Evolutionary conservation across 2,113 vertebrate species (phyloP), one percentile per base, ranked within the genome.

Genomic region (Sapayoa aenigma): DNA sequence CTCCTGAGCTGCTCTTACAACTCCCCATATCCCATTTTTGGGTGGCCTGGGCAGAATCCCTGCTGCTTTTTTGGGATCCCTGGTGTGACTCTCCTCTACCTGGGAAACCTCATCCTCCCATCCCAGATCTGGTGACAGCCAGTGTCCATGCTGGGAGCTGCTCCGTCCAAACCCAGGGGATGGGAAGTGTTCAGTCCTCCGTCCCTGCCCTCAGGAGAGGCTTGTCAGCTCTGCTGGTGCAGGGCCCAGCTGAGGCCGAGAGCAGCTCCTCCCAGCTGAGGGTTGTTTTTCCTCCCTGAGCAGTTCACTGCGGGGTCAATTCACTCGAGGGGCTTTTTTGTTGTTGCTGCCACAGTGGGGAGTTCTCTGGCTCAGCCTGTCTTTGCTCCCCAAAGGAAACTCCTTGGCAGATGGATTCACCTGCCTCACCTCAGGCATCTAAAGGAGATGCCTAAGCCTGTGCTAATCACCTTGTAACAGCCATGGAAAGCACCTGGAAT

Each of bases 241-340:
- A 44, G 85, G 81, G 75, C 7, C 4, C 1, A 0, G 53, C 1
- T 19, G 81, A 56, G 1, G 12, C 37, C 31, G 78, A 49, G 11
- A 89, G 65, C 83, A 93, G 86, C 93, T 84, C 2, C 87, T 84
- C 68, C 41, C 4, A 33, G 5, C 47, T 41, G 49, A 50, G 1
- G 53, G 44, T 18, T 55, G 16, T 44, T 66, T 76, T 68, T 62
- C 2, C 33, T 79, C 62, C 25, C 62, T 2, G 2, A 44, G 20
- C 13, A 56, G 95, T 96, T 95, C 92, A 83, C 49, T 9, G 41
- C 12, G 14, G 84, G 96, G 93, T 90, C 93, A 92, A 3, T 15
- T 22, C 59, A 18, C 76, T 84, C 21, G 1, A 52, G 79, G 74
- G 67, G 33, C 20, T 35, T 33, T 69, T 17, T 14, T 5, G 16